Percentiles rank a stretch among this genome's conserved stretches.
Evolutionary conservation across 2,888 invertebrate species (phyloP).

Genomic region (Flexamia atlantica): DNA sequence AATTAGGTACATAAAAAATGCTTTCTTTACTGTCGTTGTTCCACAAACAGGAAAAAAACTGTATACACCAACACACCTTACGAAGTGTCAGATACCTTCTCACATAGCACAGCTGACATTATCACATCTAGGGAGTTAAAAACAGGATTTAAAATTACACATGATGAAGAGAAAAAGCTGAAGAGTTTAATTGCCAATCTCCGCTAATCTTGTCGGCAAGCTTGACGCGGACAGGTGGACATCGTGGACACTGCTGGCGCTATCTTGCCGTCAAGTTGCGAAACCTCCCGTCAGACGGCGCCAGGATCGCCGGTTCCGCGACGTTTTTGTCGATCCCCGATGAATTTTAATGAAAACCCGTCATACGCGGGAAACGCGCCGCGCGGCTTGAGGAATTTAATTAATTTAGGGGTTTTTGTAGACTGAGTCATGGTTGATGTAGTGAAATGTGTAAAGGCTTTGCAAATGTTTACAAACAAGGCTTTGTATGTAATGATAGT

Average conservation of each 20-base stretch:
- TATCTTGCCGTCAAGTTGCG: constrained; percentile 2
- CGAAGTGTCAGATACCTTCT: too few relatives aligned
- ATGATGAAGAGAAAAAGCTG: background rate
- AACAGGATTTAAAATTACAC: background rate
- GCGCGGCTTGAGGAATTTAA: too few relatives aligned
- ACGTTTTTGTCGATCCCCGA: background rate
- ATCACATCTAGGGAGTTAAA: background rate
- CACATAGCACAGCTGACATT: too few relatives aligned
- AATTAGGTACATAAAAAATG: too few relatives aligned
- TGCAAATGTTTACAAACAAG: too few relatives aligned
- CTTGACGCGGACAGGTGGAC: background rate
- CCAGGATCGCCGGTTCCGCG: background rate
- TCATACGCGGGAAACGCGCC: background rate
- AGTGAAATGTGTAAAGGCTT: too few relatives aligned
- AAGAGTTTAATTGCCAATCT: constrained; percentile 13
- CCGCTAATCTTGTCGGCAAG: background rate
- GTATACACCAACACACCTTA: too few relatives aligned
- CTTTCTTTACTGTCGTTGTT: too few relatives aligned
- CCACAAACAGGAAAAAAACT: too few relatives aligned
- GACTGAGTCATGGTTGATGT: too few relatives aligned
- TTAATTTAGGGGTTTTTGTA: too few relatives aligned
- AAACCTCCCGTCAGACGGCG: background rate
- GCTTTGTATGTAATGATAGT: too few relatives aligned
- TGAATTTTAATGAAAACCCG: constrained; percentile 5
- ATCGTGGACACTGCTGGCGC: background rate